Evolutionary conservation across 1,140 invertebrate genomes (phyloP).

Genomic region (Antheraea pernyi): DNA sequence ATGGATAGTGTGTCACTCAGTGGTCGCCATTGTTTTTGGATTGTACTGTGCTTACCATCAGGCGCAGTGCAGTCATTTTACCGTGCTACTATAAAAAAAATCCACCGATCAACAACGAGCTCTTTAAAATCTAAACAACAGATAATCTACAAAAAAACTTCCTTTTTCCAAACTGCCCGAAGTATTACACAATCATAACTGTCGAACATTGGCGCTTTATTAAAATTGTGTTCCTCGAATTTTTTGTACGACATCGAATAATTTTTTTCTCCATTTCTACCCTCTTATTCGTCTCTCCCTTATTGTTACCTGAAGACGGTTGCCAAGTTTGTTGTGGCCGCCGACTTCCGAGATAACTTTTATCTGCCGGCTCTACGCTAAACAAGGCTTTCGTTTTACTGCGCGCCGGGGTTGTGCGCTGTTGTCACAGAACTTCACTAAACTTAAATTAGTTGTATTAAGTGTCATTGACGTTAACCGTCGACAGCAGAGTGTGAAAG

Average conservation of each 20-base stretch:
- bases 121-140: background rate
- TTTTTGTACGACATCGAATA: slow-evolving; percentile 35
- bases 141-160: background rate
- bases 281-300: slow-evolving; percentile 61
- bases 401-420: slow-evolving; percentile 22
- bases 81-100: too few relatives aligned
- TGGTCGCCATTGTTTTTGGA: too few relatives aligned
- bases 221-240: slow-evolving; percentile 38
- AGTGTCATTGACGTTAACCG: slow-evolving; percentile 28
- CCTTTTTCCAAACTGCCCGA: background rate
- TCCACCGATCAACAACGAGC: too few relatives aligned
- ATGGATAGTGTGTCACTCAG: too few relatives aligned
- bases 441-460: slow-evolving; percentile 52
- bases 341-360: slow-evolving; percentile 57
- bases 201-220: slow-evolving; percentile 21
- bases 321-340: slow-evolving; percentile 49
- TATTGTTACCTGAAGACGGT: slow-evolving; percentile 59
- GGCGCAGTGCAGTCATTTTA: too few relatives aligned
- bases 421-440: slow-evolving; percentile 38
- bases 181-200: background rate
- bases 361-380: slow-evolving; percentile 47
- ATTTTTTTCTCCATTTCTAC: slow-evolving; percentile 43
- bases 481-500: background rate
- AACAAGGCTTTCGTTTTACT: slow-evolving; percentile 55
- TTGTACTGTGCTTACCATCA: too few relatives aligned